phyloP scores from a whole-genome alignment of 2,113 vertebrate species.

The Scomber japonicus region DNA sequence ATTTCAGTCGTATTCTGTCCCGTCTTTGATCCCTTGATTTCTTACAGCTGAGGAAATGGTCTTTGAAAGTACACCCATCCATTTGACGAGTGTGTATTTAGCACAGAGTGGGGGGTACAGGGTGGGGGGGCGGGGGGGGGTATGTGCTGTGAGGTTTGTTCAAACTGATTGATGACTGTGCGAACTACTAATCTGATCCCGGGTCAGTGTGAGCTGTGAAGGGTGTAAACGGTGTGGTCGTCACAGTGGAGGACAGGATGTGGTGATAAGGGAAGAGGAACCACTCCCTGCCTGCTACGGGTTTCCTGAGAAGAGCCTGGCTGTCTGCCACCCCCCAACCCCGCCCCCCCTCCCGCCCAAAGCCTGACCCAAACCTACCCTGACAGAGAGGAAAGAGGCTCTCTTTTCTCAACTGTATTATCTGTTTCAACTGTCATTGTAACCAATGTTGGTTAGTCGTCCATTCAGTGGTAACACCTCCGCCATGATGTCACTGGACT shows the following conservation, averaged over 20 bases:
- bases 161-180: slow-evolving; percentile 27
- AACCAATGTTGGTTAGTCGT: too few species aligned
- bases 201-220: slow-evolving; percentile 16
- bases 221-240: slow-evolving; percentile 36
- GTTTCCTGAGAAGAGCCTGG: slow-evolving; percentile 75
- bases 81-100: slow-evolving; percentile 38
- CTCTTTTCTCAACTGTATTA: too few species aligned
- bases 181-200: slow-evolving; percentile 45
- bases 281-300: slow-evolving; percentile 63
- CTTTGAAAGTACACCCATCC: slow-evolving; percentile 6
- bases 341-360: slow-evolving; percentile 34
- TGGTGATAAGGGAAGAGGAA: slow-evolving; percentile 71
- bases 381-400: background rate
- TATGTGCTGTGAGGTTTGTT: background rate
- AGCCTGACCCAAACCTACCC: too few species aligned
- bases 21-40: slow-evolving; percentile 28
- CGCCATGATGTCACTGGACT: too few species aligned
- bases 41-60: slow-evolving; percentile 37
- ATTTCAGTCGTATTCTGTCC: slow-evolving; percentile 17
- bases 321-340: slow-evolving; percentile 35
- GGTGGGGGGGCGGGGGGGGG: slow-evolving; percentile 13
- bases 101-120: background rate
- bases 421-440: too few species aligned
- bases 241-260: slow-evolving; percentile 58
- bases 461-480: too few species aligned